Base-by-base conservation (phyloP, 2,888 invertebrate species). In the Acleris laterana region DNA sequence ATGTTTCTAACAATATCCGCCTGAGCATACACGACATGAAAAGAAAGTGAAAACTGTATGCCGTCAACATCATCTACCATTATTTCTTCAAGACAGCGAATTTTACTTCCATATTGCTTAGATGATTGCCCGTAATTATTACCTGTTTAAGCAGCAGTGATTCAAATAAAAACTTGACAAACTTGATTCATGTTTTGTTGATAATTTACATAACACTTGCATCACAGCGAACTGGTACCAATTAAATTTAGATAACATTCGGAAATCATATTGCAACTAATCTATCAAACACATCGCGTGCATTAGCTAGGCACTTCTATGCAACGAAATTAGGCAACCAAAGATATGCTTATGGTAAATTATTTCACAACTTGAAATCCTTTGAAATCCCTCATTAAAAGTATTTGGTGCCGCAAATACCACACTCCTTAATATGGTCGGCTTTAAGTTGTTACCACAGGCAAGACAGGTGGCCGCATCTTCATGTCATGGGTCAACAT, bases 401-500 rank as follows among this genome's bases (percentile, higher is more conserved):
- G 13, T 61, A 51, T 59, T 19, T 58, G 25, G 48, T 25, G 20
- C 22, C 48, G 51, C 61, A 62, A 62, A 66, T 68, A 49, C 51
- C 46, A 60, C 44, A 60, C 42, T 50, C 48, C 61, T 61, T 19
- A 52, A 72, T 68, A 65, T 66, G 59, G 60, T 20, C 62, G 57
- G 38, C 62, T 60, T 69, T 67, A 69, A 68, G 69, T 49, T 71
- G 74, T 76, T 69, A 59, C 61, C 63, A 65, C 63, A 57, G 65
- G 70, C 71, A 79, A 84, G 74, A 85, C 84, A 79, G 82, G 88
- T 88, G 81, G 84, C 82, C 72, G 73, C 71, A 74, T 78, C 75
- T 74, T 68, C 79, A 71, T 83, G 85, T 84, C 87, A 84, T 80
- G 81, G 90, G 91, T 92, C 89, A 91, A 83, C 83, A 84, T 90